Evolutionary conservation across 2,888 invertebrate genomes (phyloP), one percentile per base, ranked within the genome.

Genomic region (Teleogryllus oceanicus): DNA sequence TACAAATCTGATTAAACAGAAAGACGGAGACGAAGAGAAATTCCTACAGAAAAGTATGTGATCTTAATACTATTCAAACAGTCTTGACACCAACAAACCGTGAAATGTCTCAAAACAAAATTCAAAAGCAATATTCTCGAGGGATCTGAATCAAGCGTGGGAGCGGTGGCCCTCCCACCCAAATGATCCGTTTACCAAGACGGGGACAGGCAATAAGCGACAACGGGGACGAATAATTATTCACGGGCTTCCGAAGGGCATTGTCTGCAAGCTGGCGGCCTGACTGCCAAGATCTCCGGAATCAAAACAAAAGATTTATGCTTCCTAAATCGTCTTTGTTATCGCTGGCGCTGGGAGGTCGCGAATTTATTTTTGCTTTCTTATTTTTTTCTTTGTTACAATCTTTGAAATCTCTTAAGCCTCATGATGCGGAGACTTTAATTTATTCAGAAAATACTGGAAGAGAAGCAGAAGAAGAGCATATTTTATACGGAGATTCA

Each of bases 401-500:
- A 80, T 80, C 78, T 78, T 78, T 50, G 50, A 78, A 80, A 78
- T 80, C 78, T 75, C 78, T 78, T 80, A 80, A 80, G 80, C 76
- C 80, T 62, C n/a, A 76, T 76, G 80, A 80, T 75, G 78, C 77
- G 50, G 62, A n/a, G 78, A 76, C 76, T 80, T 80, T 80, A 80
- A 80, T 80, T 80, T 80, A 80, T 80, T 80, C 80, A 76, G 78
- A 78, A 78, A 80, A 76, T 74, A 74, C 80, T 80, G 77, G 51
- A 78, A 75, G 75, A 80, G 75, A 74, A 85, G 84, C 84, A 84
- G 83, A 84, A 84, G 84, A 85, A 84, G 84, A 84, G 85, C 84
- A 85, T 80, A 81, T 81, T 85, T 85, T 85, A 85, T 86, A 80
- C 85, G 85, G 62, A 87, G 87, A 87, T 87, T 87, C 86, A 87